Evolutionary conservation across 2,888 invertebrate species (phyloP), one percentile per base, ranked within the genome.

Genomic region (Drosophila differens): DNA sequence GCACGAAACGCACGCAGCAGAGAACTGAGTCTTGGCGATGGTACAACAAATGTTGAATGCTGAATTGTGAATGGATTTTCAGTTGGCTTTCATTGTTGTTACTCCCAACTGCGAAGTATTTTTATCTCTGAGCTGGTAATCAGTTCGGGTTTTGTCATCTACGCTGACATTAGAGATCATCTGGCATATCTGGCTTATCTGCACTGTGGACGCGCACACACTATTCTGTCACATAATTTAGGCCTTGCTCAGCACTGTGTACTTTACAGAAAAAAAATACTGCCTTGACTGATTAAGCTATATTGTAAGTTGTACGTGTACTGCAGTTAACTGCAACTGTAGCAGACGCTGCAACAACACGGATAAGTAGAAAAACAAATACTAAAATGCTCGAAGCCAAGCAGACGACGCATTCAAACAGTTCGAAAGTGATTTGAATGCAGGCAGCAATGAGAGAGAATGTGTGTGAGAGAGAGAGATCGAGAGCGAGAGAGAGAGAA

Each of bases 151-250:
- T 76, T 65, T 67, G 66, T 76, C 70, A 67, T 59, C 67, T 51
- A 28, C 25, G 61, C 69, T 76, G 81, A 82, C 82, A 76, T 63
- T 66, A 68, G 58, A 81, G 82, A 81, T 81, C 79, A 81, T 52
- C 72, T 60, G 62, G 35, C 55, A 47, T 67, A 22, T 22, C n/a
- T 64, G 5, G 22, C 59, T 76, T 81, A 81, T 82, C 81, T 81
- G 53, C 41, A 53, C 52, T 28, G 47, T 33, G 59, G 47, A 47
- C 47, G 51, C 64, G 47, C 67, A 61, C 53, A 33, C 63, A 53
- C 19, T 25, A 25, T 54, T 54, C 35, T 59, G 58, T 77, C 76
- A 72, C 68, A 74, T 57, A 62, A 66, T 71, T 74, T 49, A 59
- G 74, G 55, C 37, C 61, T 28, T 57, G 39, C n/a, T 39, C 55